Evolutionary conservation across 2,797 vertebrate genomes (phyloP), one percentile per base, ranked within the genome.

Genomic region (Emys orbicularis): DNA sequence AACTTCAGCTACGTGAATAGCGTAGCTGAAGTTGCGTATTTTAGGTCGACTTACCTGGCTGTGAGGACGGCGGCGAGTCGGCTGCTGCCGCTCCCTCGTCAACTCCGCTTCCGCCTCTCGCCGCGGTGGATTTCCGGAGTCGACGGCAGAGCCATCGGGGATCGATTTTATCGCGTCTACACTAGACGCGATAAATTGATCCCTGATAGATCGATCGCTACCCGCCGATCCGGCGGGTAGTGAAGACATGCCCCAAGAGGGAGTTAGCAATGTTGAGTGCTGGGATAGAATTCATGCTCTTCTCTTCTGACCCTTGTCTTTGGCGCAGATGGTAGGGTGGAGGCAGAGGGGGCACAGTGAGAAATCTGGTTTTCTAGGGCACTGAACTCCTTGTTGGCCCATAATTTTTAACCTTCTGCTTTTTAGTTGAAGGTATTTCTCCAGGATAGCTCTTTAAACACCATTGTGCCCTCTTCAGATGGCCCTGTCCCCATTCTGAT

Each of bases 351-450:
- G 74, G 83, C 86, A 86, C 65, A 93, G 81, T 74, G 57, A 92
- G 94, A 96, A 94, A 96, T 95, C 89, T 98, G 96, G 89, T 93
- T 98, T 96, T 96, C 90, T 95, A 98, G 96, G 96, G 95, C 97
- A 97, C 84, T 94, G 94, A 96, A 98, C 97, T 98, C 96, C 96
- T 98, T 96, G 77, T 92, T 95, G 97, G 97, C 94, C 96, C 97
- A 95, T 96, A 61, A 97, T 98, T 97, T 97, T 97, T 94, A 97
- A 97, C 79, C 90, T 96, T 93, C 94, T 97, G 94, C 93, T 97
- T 97, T 96, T 97, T 97, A 97, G 97, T 94, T 98, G 97, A 97
- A 97, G 93, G 94, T 83, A 93, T 97, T 96, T 97, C 97, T 97
- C 96, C 76, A 86, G 97, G 91, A 97, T 94, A 97, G 94, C 96